Evolutionary conservation across 2,888 invertebrate genomes (phyloP).

Genomic region (Scrobipalpa atriplicella): DNA sequence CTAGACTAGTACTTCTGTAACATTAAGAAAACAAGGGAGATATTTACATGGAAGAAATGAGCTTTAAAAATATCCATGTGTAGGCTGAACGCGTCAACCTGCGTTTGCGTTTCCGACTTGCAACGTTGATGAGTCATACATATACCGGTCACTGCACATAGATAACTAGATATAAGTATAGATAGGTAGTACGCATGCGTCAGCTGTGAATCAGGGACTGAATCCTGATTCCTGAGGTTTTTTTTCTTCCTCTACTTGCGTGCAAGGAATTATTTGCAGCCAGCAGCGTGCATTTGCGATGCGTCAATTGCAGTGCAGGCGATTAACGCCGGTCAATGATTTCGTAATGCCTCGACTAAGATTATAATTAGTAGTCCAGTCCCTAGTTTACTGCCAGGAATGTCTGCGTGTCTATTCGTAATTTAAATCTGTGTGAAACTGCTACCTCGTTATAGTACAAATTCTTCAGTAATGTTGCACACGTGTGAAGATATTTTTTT

Average conservation of each 20-base stretch:
- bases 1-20: not conserved
- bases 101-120: conserved; percentile 17
- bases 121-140: conserved; percentile 16
- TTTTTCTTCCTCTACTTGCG: conserved; percentile 10
- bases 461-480: not conserved
- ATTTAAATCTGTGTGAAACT: conserved; percentile 2
- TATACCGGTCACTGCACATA: conserved; percentile 22
- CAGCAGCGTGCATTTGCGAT: conserved; percentile 25
- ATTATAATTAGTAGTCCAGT: conserved; percentile 19
- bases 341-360: conserved; percentile 6
- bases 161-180: conserved; percentile 21
- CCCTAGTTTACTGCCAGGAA: not conserved
- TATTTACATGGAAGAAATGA: not conserved
- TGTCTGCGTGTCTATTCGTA: not conserved
- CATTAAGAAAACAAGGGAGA: not conserved
- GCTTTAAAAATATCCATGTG: not conserved
- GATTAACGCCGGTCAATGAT: conserved; percentile 14
- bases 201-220: conserved; percentile 27
- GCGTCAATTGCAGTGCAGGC: conserved; percentile 22
- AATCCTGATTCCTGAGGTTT: conserved; percentile 8
- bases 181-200: conserved; percentile 25
- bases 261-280: conserved; percentile 23
- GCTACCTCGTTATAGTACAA: not conserved
- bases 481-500: not conserved
- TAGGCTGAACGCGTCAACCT: not conserved